A percentile compares a stretch with the other conserved stretches of the same genome.
These are phyloP conservation scores for Tetrapedia diversipes DNA, from an alignment of 2,888 invertebrate genomes.

Conservation along the genomic window DNA sequence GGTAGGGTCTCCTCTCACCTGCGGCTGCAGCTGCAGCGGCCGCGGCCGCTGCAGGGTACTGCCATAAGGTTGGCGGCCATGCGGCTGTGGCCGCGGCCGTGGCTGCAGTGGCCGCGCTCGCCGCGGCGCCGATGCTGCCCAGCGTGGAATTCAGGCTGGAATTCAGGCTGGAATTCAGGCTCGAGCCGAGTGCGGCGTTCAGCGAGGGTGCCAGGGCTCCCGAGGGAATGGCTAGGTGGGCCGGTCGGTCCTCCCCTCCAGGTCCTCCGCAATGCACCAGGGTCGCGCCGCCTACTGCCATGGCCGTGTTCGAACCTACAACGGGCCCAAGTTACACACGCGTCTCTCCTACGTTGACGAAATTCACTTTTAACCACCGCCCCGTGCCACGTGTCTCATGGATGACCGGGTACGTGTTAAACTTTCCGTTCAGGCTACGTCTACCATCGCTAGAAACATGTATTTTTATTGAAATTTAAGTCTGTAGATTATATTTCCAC, in stretches of 20 bases:
- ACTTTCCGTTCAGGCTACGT: too few relatives aligned
- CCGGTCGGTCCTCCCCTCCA: slow-evolving; percentile 85
- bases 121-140: slow-evolving; percentile 83
- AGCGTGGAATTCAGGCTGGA: slow-evolving; percentile 76
- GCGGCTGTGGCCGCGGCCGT: slow-evolving; percentile 82
- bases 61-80: slow-evolving; percentile 87
- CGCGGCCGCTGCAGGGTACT: slow-evolving; percentile 85
- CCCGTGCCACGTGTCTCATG: too few relatives aligned
- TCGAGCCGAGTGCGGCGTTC: slow-evolving; percentile 83
- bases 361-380: too few relatives aligned
- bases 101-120: slow-evolving; percentile 84
- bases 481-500: too few relatives aligned
- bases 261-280: slow-evolving; percentile 87
- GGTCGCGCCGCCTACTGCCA: slow-evolving; percentile 87
- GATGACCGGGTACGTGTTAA: too few relatives aligned
- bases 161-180: slow-evolving; percentile 81
- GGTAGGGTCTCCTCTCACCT: slow-evolving; percentile 51
- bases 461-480: too few relatives aligned
- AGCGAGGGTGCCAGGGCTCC: slow-evolving; percentile 79
- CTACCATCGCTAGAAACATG: too few relatives aligned
- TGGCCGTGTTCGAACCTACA: slow-evolving; percentile 87
- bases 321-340: slow-evolving; percentile 59
- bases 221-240: slow-evolving; percentile 84
- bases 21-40: slow-evolving; percentile 69
- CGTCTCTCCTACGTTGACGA: not conserved